Percentiles rank a stretch among this genome's conserved stretches.
phyloP scores from a whole-genome alignment of 2,888 invertebrate species.

The Melanargia galathea region DNA sequence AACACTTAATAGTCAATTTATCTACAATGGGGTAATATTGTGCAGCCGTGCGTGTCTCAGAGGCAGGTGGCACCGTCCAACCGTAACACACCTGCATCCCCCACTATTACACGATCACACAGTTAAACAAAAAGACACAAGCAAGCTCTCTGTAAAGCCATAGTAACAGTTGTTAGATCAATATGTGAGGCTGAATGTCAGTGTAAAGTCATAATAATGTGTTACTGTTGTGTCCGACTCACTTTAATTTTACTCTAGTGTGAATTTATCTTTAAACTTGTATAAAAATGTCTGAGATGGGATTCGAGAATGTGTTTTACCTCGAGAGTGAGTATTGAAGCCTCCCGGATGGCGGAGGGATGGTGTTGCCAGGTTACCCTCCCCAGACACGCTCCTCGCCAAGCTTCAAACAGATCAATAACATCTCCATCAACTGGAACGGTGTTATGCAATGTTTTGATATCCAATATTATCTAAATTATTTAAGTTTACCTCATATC shows the following conservation, averaged over 20 bases:
- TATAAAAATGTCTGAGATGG: slow-evolving; percentile 76
- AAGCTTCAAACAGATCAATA: slow-evolving; percentile 74
- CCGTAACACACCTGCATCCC: slow-evolving; percentile 74
- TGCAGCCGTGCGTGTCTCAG: slow-evolving; percentile 60
- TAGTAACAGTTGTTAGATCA: slow-evolving; percentile 78
- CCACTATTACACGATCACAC: slow-evolving; percentile 56
- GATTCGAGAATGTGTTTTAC: slow-evolving; percentile 79
- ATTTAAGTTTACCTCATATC: slow-evolving; percentile 1
- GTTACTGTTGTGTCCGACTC: slow-evolving; percentile 53
- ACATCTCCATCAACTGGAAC: slow-evolving; percentile 71
- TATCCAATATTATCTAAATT: neutral
- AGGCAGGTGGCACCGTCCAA: slow-evolving; percentile 71
- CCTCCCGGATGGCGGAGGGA: slow-evolving; percentile 64
- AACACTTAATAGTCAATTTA: slow-evolving; percentile 29
- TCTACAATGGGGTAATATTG: slow-evolving; percentile 47
- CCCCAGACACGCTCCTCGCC: slow-evolving; percentile 60
- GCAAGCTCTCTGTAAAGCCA: slow-evolving; percentile 49
- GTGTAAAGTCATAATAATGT: slow-evolving; percentile 63
- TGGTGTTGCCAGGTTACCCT: slow-evolving; percentile 78
- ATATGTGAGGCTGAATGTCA: slow-evolving; percentile 62
- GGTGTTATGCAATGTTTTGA: slow-evolving; percentile 70
- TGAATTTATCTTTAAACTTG: slow-evolving; percentile 36
- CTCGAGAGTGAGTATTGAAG: slow-evolving; percentile 76
- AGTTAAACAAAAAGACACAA: slow-evolving; percentile 51
- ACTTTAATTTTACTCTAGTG: slow-evolving; percentile 40